phyloP scores from a whole-genome alignment of 1,140 invertebrate genomes.

The Aradophagus sp. region DNA sequence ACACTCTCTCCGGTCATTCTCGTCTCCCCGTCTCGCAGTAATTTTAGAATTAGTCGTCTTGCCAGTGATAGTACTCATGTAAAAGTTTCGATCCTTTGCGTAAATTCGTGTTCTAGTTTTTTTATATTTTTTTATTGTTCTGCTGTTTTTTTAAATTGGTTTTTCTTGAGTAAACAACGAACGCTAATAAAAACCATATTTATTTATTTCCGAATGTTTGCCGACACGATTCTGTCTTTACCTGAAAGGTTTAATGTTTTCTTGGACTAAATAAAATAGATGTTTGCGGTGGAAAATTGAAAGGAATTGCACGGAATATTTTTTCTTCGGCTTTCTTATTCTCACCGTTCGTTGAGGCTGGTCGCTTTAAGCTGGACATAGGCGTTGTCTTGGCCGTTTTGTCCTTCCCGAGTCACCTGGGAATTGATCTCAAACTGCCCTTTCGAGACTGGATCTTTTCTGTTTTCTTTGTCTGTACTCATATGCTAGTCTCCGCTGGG shows the following conservation, averaged over 20 bases:
- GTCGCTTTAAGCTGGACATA: conserved; percentile 59
- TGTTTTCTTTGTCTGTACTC: conserved; percentile 48
- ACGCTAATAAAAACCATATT: too few relatives aligned
- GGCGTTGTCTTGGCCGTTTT: conserved; percentile 53
- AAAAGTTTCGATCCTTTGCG: conserved; percentile 1
- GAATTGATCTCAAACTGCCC: conserved; percentile 61
- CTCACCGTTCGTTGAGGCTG: conserved; percentile 29
- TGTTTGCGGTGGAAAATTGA: conserved; percentile 71
- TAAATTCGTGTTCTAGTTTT: background rate
- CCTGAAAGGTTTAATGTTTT: conserved; percentile 62
- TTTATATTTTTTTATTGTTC: too few relatives aligned
- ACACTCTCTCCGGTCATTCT: conserved; percentile 46
- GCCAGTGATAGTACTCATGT: conserved; percentile 15
- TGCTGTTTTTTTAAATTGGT: too few relatives aligned
- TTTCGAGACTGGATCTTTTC: conserved; percentile 59
- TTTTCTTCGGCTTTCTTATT: conserved; percentile 49
- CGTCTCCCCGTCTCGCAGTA: conserved; percentile 33
- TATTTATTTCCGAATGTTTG: too few relatives aligned
- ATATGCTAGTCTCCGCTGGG: conserved; percentile 46
- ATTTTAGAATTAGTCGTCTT: conserved; percentile 45
- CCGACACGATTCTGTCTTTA: conserved; percentile 25
- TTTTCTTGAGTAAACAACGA: too few relatives aligned
- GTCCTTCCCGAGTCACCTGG: conserved; percentile 45
- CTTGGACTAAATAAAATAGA: conserved; percentile 73
- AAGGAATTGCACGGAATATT: conserved; percentile 68